Base-by-base conservation (phyloP, 2,888 invertebrate genomes). In the Hypomecis punctinalis region DNA sequence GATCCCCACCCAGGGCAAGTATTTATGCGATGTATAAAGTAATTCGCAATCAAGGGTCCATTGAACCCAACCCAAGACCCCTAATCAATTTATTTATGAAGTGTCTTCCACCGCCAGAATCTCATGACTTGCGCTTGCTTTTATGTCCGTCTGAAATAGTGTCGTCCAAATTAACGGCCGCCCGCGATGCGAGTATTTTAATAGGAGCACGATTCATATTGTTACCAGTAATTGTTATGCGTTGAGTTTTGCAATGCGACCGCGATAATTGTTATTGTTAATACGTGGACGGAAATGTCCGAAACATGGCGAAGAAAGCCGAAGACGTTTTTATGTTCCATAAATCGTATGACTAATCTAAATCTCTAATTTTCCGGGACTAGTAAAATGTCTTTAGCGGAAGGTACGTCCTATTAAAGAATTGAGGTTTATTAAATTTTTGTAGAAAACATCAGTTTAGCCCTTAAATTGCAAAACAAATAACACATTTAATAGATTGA, bases 91-190 rank as follows among this genome's bases (percentile, higher is more conserved):
- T 23, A 23, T 23, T 23, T 23, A 23, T 23, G 23, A 23, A 23
- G 23, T 23, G 1, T 23, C 23, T 23, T 23, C 23, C 23, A 23
- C 23, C 23, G 23, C 3, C 23, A 23, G 23, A 46, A 54, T 49
- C 36, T 51, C 55, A 13, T 52, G 7, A 52, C 70, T 72, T 73
- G 39, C 10, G 37, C 73, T 68, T 56, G 47, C 51, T 70, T 63
- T 73, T 73, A 71, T 72, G 78, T 71, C 70, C 71, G 70, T 68
- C 57, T 66, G 61, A 52, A 76, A 79, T 75, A 73, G 83, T 77
- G 83, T 77, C 78, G 77, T 76, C 69, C 55, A 45, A 61, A 67
- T 72, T 72, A 66, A 73, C 64, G 66, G 39, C 66, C 48, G 42
- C 51, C 36, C 39, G 64, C 58, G 46, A 64, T 23, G 1, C 23